These are phyloP conservation scores for Hydropotes inermis DNA, from an alignment of 2,113 vertebrate genomes.

Conservation along the genomic window DNA sequence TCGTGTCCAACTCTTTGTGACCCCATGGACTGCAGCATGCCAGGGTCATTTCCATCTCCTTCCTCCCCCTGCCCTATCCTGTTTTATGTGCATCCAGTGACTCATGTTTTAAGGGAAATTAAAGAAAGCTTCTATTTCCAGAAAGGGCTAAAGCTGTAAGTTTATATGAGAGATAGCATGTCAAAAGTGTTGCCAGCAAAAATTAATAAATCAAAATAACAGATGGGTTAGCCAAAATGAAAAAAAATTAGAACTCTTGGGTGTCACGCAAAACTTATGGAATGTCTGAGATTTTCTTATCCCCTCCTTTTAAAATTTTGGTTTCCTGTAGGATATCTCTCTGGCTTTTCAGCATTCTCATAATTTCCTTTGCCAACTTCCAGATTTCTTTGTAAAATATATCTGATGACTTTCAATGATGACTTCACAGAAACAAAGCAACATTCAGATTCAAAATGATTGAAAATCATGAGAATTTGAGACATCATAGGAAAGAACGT, in stretches of 20 bases:
- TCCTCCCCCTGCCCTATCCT: neutral
- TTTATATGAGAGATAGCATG: constrained; percentile 18
- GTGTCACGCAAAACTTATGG: constrained; percentile 46
- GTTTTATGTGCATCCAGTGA: neutral
- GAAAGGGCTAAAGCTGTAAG: neutral
- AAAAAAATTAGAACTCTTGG: constrained; percentile 12
- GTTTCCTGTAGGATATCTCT: constrained; percentile 25
- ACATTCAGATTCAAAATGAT: neutral
- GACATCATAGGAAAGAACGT: neutral
- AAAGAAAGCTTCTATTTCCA: neutral
- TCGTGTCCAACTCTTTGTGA: rapidly evolving
- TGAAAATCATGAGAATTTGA: neutral
- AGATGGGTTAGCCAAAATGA: constrained; percentile 40
- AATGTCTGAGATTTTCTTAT: constrained; percentile 50
- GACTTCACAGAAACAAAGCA: constrained; percentile 16
- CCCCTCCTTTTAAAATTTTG: neutral
- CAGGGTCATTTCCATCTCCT: neutral
- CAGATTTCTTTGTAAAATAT: constrained; percentile 19
- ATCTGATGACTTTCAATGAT: neutral
- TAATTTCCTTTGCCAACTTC: constrained; percentile 37
- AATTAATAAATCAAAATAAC: constrained; percentile 51
- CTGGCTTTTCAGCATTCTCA: neutral
- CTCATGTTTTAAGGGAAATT: constrained; percentile 20
- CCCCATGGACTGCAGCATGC: neutral
- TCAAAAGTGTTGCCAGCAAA: constrained; percentile 14